phyloP scores from a whole-genome alignment of 2,797 vertebrate genomes.

The Neopelma chrysocephalum region DNA sequence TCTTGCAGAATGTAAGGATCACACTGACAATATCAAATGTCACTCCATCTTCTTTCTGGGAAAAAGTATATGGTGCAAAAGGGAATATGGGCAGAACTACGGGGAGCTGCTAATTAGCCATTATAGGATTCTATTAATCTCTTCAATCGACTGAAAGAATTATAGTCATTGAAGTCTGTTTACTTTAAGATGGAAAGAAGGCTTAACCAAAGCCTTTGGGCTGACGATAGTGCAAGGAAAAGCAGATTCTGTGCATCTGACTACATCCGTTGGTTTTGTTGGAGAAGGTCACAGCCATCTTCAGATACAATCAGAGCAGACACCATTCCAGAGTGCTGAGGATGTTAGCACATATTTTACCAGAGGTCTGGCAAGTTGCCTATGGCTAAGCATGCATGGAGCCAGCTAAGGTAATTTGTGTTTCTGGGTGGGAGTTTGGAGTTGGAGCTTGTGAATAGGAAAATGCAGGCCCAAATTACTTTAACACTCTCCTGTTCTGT shows the following conservation, averaged over 20 bases:
- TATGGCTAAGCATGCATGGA: not conserved
- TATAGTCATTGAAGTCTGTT: conserved; percentile 30
- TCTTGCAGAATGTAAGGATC: not conserved
- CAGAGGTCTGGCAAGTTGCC: not conserved
- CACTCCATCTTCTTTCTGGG: not conserved
- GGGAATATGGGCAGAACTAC: not conserved
- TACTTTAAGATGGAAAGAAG: conserved; percentile 59
- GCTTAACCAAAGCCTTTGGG: conserved; percentile 35
- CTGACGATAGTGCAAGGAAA: not conserved
- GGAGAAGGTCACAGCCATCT: not conserved
- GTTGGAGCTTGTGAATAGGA: not conserved
- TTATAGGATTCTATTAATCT: conserved; percentile 66
- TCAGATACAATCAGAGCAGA: not conserved
- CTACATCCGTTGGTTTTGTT: conserved; percentile 6
- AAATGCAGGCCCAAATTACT: not conserved
- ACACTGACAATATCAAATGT: conserved; percentile 3
- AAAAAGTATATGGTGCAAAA: conserved; percentile 37
- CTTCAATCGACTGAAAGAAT: conserved; percentile 47
- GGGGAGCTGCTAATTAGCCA: conserved; percentile 50
- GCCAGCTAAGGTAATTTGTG: not conserved
- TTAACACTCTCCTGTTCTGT: not conserved
- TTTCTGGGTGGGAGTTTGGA: not conserved
- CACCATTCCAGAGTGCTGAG: not conserved
- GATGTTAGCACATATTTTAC: not conserved
- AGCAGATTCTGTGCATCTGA: not conserved